Evolutionary conservation across 2,797 vertebrate genomes (phyloP), one percentile per base, ranked within the genome.

Genomic region (Platyrinchus mystaceus): DNA sequence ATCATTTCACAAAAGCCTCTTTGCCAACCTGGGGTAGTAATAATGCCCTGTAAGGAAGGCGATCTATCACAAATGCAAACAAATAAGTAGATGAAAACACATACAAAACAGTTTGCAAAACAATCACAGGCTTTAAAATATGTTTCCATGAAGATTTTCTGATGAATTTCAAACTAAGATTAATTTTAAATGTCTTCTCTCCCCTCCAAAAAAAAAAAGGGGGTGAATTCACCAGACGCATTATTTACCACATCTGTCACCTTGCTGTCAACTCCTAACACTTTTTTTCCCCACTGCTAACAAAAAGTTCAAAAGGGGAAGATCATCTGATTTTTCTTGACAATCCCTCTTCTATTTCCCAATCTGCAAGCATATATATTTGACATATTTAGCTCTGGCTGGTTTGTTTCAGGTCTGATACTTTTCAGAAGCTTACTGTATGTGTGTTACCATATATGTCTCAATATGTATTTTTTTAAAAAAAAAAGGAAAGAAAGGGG

Each of bases 371-470:
- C 80, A 87, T 32, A 93, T 69, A 52, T 88, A 95, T 93, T 89
- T 56, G 73, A 86, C 71, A 64, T 68, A 26, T 90, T 95, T 94
- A 94, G 62, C 92, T 94, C 77, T 86, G 50, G 76, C 52, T 94
- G 68, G 60, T 84, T 95, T 76, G 62, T 94, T 94, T 97, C 92
- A 79, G 75, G 44, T 93, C 84, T 90, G 75, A 96, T 94, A 84
- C 89, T 97, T 97, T 87, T 96, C 87, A 92, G 85, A 94, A 93
- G 89, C 95, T 94, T 96, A 95, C 94, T 91, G 60, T 95, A 95
- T 93, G 87, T 93, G 92, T 94, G 94, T 97, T 96, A 97, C 96
- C 97, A 97, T 97, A 90, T 97, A 97, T 95, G 97, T 98, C 97
- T 98, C 97, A 97, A 98, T 98, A 97, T 97, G 96, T 95, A 97